Base-by-base conservation (phyloP, 2,113 vertebrate species). In the Tyto alba region DNA sequence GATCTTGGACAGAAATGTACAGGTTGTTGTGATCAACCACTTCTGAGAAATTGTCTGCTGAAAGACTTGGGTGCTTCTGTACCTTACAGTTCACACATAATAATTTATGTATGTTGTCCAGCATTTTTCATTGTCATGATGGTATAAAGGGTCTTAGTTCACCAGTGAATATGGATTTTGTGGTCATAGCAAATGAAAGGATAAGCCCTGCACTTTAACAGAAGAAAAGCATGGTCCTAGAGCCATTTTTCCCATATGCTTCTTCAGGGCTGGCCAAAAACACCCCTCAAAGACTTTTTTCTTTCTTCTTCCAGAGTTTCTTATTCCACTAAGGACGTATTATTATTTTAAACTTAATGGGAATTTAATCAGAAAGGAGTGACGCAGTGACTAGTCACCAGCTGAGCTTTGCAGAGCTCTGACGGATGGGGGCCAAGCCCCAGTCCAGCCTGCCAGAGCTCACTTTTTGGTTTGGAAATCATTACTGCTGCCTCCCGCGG, bases 291-390 rank as follows among this genome's bases (percentile, higher is more conserved):
- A 78, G 77, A 29, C 26, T 66, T 66, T 75, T 62, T 93, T 45
- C 82, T 90, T 88, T 88, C 67, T 95, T 64, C 86, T 93, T 69
- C 83, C 84, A 93, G 71, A 48, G 80, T 85, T 88, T 95, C 92
- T 93, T 45, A 81, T 78, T 93, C 74, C 73, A 90, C 69, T 43
- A 55, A 91, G 89, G 88, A 91, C 0, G 1, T 47, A 85, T 79
- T 96, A 94, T 93, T 91, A 57, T 95, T 97, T 91, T 57, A 78
- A 89, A 95, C 89, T 82, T 45, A 79, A 78, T 56, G 75, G 87
- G 80, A 93, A 94, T 93, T 97, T 94, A 91, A 97, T 96, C 95
- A 95, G 87, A 96, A 90, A 85, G 92, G 92, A 90, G 93, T 95
- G 94, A 96, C 21, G 69, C 92, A 90, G 91, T 2, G 48, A 96